Base-by-base conservation (phyloP, 2,888 invertebrate genomes). In the Drosophila putrida region DNA sequence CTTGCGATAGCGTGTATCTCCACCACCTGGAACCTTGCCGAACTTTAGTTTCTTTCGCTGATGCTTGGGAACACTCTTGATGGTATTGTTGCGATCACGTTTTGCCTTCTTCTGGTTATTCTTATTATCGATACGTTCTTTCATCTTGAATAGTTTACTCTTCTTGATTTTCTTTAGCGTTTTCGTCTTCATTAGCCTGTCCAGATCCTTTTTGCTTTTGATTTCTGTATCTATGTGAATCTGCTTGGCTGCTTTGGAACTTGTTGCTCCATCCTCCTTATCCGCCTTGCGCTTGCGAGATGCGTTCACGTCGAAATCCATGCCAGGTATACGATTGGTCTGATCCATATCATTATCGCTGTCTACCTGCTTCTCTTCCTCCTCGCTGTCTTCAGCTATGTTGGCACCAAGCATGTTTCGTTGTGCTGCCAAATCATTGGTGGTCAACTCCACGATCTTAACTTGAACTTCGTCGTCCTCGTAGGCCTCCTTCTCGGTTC, bases 381-480 rank as follows among this genome's bases (percentile, higher is more conserved):
- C 13, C 93, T 82, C 82, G 25, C 75, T 80, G 1, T 76, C 94
- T 93, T 94, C 60, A 93, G 94, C 46, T 93, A 93, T 28, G 94
- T 81, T 82, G 90, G 93, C 91, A 0, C 96, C 96, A 68, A 97
- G 95, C 91, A 95, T 95, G 85, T 95, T 94, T 80, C 95, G 95
- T 87, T 94, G 94, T 64, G 95, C 94, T n/a, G 95, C 95, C 43
- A 96, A 92, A 55, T 95, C 95, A 66, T 94, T 94, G 39, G 96
- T 93, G 15, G 96, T 95, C 8, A 97, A 92, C 90, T 97, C 96
- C 0, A 95, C 94, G 67, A 97, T 95, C 93, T 96, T 96, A 0
- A 97, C 96, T 75, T 95, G 95, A 0, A 96, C 96, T 90, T 96
- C 95, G 39, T 95, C 95, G 81, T 96, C 95, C 91, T 96, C 95